phyloP scores from a whole-genome alignment of 2,113 vertebrate species.

The Excalfactoria chinensis region DNA sequence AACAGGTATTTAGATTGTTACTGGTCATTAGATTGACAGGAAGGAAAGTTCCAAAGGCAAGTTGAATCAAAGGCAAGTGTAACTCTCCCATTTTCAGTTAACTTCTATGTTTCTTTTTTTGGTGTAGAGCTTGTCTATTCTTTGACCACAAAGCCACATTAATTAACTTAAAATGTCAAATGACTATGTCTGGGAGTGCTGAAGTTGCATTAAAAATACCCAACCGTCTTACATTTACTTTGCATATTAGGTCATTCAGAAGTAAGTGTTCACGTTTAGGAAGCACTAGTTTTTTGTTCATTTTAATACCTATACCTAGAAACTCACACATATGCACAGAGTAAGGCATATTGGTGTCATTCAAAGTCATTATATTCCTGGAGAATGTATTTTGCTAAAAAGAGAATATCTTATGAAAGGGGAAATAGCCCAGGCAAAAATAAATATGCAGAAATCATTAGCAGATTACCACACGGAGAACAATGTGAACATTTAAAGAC shows the following conservation, averaged over 20 bases:
- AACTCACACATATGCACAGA: not conserved
- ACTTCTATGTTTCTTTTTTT: not conserved
- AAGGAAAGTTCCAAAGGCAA: not conserved
- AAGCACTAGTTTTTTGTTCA: not conserved
- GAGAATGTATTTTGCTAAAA: not conserved
- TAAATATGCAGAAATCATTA: not conserved
- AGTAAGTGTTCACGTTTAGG: not conserved
- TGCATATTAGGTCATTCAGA: not conserved
- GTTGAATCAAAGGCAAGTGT: not conserved
- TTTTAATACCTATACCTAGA: not conserved
- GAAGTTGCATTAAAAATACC: not conserved
- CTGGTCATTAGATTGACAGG: not conserved
- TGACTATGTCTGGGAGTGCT: not conserved
- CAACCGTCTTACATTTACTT: not conserved
- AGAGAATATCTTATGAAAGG: not conserved
- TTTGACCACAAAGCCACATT: not conserved
- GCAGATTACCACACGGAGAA: not conserved
- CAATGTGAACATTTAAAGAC: fast-evolving
- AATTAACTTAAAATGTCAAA: slow-evolving; percentile 4
- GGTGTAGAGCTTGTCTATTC: not conserved
- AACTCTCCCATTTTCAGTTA: not conserved
- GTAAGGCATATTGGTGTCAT: not conserved
- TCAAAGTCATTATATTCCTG: not conserved
- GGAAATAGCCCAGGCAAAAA: not conserved
- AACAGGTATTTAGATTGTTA: not conserved